Conservation (phyloP, 2,888 invertebrate genomes). For the Halocaridina rubra region DNA sequence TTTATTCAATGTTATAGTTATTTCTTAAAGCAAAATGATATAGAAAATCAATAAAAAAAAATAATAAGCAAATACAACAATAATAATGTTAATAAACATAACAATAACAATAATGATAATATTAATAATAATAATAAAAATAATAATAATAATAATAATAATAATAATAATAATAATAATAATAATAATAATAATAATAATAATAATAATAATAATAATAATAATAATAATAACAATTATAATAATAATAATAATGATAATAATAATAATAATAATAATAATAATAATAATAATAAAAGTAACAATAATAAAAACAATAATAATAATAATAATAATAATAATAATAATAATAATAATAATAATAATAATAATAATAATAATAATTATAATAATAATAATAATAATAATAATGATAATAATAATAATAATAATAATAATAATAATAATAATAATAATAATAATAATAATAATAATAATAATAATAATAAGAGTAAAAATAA, state of each 20-base stretch:
- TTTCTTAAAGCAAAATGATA: no score
- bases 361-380: neutral
- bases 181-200: neutral
- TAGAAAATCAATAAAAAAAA: neutral
- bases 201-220: neutral
- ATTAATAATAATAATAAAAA: neutral
- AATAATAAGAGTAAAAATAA: no score
- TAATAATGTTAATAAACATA: neutral
- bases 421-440: no score
- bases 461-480: no score
- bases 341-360: neutral
- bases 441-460: no score
- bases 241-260: neutral
- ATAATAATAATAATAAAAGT: neutral
- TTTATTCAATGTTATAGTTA: no score
- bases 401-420: no score
- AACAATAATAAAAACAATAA: neutral
- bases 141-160: neutral
- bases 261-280: neutral
- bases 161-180: neutral
- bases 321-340: neutral
- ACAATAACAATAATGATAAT: neutral
- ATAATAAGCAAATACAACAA: neutral
- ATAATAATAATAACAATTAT: neutral
- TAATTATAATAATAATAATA: neutral